Evolutionary conservation across 2,113 vertebrate genomes (phyloP).

Genomic region (Pseudorectes ferrugineus): DNA sequence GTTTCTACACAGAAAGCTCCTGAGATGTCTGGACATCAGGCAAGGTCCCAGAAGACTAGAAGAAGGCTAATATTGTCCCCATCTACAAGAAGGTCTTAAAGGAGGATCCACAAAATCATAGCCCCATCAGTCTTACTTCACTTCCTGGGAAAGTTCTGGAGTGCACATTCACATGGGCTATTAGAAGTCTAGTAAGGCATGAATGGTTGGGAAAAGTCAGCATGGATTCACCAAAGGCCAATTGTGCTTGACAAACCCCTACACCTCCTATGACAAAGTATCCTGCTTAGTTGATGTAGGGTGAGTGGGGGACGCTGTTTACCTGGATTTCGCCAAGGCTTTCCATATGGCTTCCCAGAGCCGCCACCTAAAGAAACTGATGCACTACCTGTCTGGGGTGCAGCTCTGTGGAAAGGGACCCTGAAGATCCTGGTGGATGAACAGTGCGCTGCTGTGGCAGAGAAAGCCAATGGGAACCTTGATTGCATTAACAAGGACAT

Average conservation of each 20-base stretch:
- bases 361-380: background rate
- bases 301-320: accelerated
- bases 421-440: no score
- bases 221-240: background rate
- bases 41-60: background rate
- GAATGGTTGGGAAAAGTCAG: background rate
- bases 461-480: background rate
- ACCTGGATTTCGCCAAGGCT: background rate
- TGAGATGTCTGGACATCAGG: background rate
- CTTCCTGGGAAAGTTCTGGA: background rate
- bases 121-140: background rate
- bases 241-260: background rate
- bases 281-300: no score
- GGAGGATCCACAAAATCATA: background rate
- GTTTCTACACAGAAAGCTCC: background rate
- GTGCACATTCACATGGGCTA: background rate
- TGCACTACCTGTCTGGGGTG: no score
- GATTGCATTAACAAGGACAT: background rate
- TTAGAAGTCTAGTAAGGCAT: background rate
- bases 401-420: background rate
- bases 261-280: background rate
- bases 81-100: background rate
- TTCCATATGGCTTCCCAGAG: background rate
- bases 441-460: background rate
- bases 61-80: accelerated